A percentile compares a stretch with the other conserved stretches of the same genome.
phyloP scores from a whole-genome alignment of 2,888 invertebrate genomes.

The Ctenicera cuprea region DNA sequence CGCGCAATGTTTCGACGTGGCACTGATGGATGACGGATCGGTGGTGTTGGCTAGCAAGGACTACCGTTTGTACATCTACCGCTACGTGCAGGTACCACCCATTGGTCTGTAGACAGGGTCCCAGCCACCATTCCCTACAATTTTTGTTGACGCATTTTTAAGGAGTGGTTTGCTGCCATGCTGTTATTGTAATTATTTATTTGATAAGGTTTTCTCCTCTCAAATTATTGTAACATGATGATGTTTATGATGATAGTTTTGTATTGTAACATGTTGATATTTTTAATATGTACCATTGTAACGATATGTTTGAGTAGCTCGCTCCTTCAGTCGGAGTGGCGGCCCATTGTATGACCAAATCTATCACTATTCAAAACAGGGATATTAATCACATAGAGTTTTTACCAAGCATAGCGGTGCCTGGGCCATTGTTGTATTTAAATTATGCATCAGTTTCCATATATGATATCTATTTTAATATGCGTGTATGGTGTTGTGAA shows the following conservation, averaged over 20 bases:
- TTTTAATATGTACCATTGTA: conserved; percentile 70
- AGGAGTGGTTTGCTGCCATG: conserved; percentile 70
- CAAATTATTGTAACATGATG: conserved; percentile 55
- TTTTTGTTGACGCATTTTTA: conserved; percentile 73
- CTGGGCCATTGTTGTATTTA: conserved; percentile 71
- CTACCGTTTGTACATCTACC: conserved; percentile 99
- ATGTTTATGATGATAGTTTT: conserved; percentile 63
- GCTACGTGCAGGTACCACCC: conserved; percentile 96
- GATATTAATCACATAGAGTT: conserved; percentile 68
- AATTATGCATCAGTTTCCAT: conserved; percentile 69
- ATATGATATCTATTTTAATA: conserved; percentile 72
- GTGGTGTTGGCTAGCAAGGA: conserved; percentile 99
- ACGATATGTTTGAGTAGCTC: conserved; percentile 62
- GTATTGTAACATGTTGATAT: conserved; percentile 69
- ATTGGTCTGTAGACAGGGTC: conserved; percentile 80
- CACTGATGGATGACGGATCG: conserved; percentile 98
- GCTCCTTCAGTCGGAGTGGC: conserved; percentile 53
- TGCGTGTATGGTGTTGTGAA: conserved; percentile 73
- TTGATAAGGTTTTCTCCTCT: conserved; percentile 56
- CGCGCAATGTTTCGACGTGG: conserved; percentile 99
- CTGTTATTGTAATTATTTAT: conserved; percentile 60
- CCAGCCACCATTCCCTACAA: conserved; percentile 70
- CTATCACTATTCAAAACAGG: conserved; percentile 68
- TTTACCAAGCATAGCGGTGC: conserved; percentile 69
- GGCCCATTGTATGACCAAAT: conserved; percentile 69